phyloP scores from a whole-genome alignment of 2,888 invertebrate species.

The Julus scanicus region DNA sequence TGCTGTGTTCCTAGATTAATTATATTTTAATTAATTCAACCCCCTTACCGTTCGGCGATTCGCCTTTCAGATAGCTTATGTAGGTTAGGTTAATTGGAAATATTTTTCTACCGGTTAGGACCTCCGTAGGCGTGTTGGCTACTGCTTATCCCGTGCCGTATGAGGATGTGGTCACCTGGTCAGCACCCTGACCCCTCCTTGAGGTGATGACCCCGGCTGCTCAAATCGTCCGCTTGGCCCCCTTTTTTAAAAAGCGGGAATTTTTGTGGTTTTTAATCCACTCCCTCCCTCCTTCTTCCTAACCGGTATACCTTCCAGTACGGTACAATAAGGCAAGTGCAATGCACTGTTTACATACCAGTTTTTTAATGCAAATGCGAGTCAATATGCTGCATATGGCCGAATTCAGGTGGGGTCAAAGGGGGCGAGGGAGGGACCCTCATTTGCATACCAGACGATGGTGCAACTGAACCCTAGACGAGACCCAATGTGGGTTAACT shows the following conservation, averaged over 20 bases:
- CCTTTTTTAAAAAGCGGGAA: background rate
- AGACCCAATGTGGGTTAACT: background rate
- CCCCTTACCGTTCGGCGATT: background rate
- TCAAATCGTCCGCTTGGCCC: conserved; percentile 1
- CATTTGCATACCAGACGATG: background rate
- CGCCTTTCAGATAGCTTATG: background rate
- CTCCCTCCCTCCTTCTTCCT: background rate
- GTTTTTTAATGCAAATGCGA: conserved; percentile 22
- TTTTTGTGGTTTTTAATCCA: conserved; percentile 38
- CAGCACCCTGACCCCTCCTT: conserved; percentile 37
- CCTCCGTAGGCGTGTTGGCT: background rate
- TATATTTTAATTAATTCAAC: conserved; percentile 16
- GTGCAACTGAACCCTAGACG: background rate
- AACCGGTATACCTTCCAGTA: conserved; percentile 40
- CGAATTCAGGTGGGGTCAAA: conserved; percentile 40
- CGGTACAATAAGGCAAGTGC: background rate
- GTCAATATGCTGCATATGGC: conserved; percentile 25
- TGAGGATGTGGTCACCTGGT: conserved; percentile 41
- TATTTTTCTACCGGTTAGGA: conserved; percentile 12
- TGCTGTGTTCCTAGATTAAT: background rate
- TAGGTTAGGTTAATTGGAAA: conserved; percentile 36
- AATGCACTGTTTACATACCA: conserved; percentile 41
- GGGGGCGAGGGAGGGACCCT: background rate
- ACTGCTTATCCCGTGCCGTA: conserved; percentile 2
- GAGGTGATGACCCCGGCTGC: background rate